phyloP scores from a whole-genome alignment of 2,797 vertebrate genomes.

The Hoplostethus atlanticus region DNA sequence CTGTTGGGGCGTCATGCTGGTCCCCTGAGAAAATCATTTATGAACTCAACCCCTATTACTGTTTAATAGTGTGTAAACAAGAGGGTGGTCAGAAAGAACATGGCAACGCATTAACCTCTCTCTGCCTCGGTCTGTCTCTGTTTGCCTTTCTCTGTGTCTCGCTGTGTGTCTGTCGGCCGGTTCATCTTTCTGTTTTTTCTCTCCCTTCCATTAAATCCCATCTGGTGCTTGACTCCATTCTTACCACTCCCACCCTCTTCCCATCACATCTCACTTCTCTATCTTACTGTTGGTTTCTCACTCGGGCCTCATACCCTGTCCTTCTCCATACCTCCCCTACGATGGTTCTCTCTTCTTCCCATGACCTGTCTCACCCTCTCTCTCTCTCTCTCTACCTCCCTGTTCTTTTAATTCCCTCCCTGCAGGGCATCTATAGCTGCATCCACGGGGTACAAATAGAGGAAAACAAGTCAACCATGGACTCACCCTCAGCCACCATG shows the following conservation, averaged over 20 bases:
- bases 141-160: conserved; percentile 23
- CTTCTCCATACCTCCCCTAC: conserved; percentile 29
- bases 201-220: conserved; percentile 35
- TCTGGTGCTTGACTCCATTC: conserved; percentile 42
- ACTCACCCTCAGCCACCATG: conserved; percentile 97
- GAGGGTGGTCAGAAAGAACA: conserved; percentile 59
- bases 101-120: conserved; percentile 69
- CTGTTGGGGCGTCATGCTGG: conserved; percentile 33
- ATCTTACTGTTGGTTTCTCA: conserved; percentile 41
- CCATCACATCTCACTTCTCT: not conserved
- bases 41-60: conserved; percentile 71
- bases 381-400: conserved; percentile 39
- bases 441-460: conserved; percentile 98
- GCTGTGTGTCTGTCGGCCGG: conserved; percentile 21
- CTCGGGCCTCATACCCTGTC: conserved; percentile 20
- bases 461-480: conserved; percentile 95
- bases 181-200: conserved; percentile 28
- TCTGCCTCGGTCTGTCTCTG: conserved; percentile 55
- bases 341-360: conserved; percentile 48
- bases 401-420: conserved; percentile 53
- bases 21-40: conserved; percentile 65
- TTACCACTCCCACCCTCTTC: conserved; percentile 10
- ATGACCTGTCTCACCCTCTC: conserved; percentile 62
- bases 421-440: conserved; percentile 99
- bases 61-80: conserved; percentile 78